phyloP scores from a whole-genome alignment of 2,113 vertebrate species.

The Hemichromis elongatus region DNA sequence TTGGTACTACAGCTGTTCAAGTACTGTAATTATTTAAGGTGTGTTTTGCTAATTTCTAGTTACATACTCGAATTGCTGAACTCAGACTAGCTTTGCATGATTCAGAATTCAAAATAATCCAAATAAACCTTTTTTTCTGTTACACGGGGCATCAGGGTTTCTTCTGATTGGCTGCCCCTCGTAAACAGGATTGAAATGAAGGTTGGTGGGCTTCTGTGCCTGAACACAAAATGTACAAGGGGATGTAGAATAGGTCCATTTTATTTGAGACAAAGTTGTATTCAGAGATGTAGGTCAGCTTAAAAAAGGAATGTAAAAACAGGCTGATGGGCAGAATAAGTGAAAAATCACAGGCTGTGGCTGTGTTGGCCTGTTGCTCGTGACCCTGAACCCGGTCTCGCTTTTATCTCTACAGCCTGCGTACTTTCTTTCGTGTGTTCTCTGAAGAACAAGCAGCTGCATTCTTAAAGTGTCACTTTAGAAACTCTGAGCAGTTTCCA shows the following conservation, averaged over 20 bases:
- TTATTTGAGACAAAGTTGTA: not conserved
- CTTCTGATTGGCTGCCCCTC: not conserved
- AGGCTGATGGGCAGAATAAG: rapidly evolving
- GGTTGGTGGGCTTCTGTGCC: not conserved
- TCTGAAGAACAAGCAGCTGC: not conserved
- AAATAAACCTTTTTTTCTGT: not conserved
- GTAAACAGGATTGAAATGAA: not conserved
- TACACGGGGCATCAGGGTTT: rapidly evolving
- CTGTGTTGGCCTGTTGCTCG: not conserved
- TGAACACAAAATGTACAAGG: not conserved
- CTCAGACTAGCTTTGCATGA: not conserved
- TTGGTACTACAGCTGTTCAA: rapidly evolving
- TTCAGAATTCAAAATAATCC: rapidly evolving
- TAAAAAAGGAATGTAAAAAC: not conserved
- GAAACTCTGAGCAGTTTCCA: not conserved
- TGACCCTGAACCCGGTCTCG: not conserved
- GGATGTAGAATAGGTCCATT: not conserved
- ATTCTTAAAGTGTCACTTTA: not conserved
- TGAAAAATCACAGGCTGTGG: not conserved
- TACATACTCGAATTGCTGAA: not conserved
- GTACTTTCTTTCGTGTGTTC: not conserved
- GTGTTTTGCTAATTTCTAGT: rapidly evolving
- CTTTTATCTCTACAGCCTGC: not conserved
- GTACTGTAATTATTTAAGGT: rapidly evolving
- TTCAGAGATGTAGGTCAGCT: not conserved